Evolutionary conservation across 2,888 invertebrate genomes (phyloP).

Genomic region (Leptinotarsa tumamoca): DNA sequence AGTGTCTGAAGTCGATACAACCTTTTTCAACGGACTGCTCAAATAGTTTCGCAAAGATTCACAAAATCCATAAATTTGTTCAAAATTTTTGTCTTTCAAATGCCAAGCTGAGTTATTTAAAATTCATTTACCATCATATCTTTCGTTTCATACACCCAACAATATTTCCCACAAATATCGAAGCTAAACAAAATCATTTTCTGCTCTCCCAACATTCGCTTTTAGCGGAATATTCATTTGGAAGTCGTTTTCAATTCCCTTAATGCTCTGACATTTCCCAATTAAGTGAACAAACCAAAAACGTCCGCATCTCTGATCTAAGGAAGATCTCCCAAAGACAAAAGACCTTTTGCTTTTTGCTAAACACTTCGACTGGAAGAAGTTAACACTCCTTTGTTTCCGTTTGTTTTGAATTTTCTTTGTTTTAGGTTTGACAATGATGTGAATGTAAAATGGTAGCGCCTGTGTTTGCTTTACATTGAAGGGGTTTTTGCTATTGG

Average conservation of each 20-base stretch:
- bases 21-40: no score
- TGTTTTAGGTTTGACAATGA: constrained; percentile 45
- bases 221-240: constrained; percentile 15
- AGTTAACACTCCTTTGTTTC: constrained; percentile 61
- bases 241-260: constrained; percentile 42
- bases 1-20: no score
- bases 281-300: constrained; percentile 46
- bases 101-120: no score
- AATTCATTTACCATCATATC: no score
- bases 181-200: not conserved
- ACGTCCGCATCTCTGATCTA: constrained; percentile 34
- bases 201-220: not conserved
- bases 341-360: constrained; percentile 53
- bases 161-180: constrained; percentile 1
- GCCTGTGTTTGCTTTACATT: constrained; percentile 13
- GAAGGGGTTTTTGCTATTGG: constrained; percentile 8
- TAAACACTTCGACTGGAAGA: constrained; percentile 61
- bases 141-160: not conserved
- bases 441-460: constrained; percentile 25
- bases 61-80: no score
- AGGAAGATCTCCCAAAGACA: constrained; percentile 43
- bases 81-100: no score
- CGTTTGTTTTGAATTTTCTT: constrained; percentile 48
- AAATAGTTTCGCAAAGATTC: no score
- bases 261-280: constrained; percentile 43